Evolutionary conservation across 2,113 vertebrate species (phyloP), one percentile per base, ranked within the genome.

Genomic region (Phyllopteryx taeniolatus): DNA sequence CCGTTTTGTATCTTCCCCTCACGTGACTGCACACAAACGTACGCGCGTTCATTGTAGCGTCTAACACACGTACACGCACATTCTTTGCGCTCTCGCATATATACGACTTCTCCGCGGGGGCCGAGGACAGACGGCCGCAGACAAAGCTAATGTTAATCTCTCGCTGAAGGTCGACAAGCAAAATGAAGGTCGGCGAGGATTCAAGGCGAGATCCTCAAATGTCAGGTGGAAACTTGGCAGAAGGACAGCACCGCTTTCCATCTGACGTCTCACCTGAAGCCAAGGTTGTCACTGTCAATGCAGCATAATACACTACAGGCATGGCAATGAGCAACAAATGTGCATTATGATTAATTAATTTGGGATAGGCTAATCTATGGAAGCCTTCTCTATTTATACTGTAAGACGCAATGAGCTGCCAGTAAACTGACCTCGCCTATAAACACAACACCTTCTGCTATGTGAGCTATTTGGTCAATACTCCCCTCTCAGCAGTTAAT

Each of bases 61-160:
- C 35, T 39, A 39, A 9, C 54, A 8, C 22, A 22, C 8, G 51
- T 53, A 53, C 49, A 19, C 19, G 53, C 19, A 3, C 20, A 9
- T 13, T 66, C 49, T 73, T 57, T n/a, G 44, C 12, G n/a, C 51
- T 74, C 54, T 27, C 46, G 7, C n/a, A 19, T 46, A n/a, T 33
- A 8, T 7, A 22, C 44, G 19, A 46, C 39, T 19, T 67, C 39
- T 31, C 61, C 33, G 44, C 57, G 4, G 71, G 72, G 82, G 75
- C 80, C 75, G 74, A 86, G 80, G 85, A 82, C 85, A 22, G 83
- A 42, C 12, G n/a, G 61, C 33, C 27, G 47, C 49, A 89, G 88
- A 88, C 89, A 83, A 85, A 87, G 83, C 83, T 71, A 79, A 85
- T 5, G 79, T 81, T 89, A 86, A 89, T 90, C 88, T 92, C 77